phyloP scores from a whole-genome alignment of 1,140 invertebrate species.

The Caenorhabditis latens region DNA sequence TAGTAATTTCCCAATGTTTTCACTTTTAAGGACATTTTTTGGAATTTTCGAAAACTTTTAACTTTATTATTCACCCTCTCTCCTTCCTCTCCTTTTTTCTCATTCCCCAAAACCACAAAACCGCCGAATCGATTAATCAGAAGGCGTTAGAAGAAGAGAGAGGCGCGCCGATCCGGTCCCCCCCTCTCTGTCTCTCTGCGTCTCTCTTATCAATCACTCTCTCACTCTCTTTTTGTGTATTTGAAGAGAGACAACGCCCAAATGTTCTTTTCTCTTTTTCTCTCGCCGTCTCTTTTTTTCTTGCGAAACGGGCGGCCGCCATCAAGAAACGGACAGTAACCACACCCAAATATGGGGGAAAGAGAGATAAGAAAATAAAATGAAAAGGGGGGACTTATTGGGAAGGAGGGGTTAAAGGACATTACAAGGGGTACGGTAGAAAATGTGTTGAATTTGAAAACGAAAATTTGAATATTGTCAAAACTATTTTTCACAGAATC shows the following conservation, averaged over 20 bases:
- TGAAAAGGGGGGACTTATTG: background rate
- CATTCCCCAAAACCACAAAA: background rate
- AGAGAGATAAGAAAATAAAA: background rate
- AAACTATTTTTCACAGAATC: no score
- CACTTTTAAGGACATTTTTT: background rate
- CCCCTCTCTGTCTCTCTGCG: background rate
- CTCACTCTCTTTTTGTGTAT: background rate
- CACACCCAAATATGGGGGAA: constrained; percentile 6
- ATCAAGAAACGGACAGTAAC: background rate
- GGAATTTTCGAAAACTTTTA: background rate
- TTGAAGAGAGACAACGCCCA: constrained; percentile 13
- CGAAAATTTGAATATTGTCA: no score
- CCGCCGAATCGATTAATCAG: constrained; percentile 9
- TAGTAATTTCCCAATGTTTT: no score
- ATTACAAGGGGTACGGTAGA: background rate
- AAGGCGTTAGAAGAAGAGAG: background rate
- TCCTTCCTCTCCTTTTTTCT: background rate
- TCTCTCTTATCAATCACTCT: constrained; percentile 27
- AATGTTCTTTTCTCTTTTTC: background rate
- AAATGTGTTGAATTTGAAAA: no score
- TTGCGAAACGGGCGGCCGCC: background rate
- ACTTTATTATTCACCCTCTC: background rate
- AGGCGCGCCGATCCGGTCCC: background rate
- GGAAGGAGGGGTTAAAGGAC: background rate
- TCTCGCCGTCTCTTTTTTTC: background rate